phyloP scores from a whole-genome alignment of 2,113 vertebrate species.

The Platysteira castanea region DNA sequence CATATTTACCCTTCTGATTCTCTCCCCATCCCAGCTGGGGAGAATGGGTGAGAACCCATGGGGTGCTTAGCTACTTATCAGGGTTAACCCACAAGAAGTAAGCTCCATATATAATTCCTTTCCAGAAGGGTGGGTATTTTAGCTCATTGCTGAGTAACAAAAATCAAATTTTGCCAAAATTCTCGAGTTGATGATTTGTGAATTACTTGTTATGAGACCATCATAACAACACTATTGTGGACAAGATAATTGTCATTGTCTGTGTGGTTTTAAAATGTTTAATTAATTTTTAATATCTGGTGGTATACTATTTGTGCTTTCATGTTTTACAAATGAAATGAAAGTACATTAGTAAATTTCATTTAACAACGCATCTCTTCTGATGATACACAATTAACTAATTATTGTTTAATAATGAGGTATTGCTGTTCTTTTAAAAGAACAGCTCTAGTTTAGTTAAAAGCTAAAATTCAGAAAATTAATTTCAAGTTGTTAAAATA shows the following conservation, averaged over 20 bases:
- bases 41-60: fast-evolving
- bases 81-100: background rate
- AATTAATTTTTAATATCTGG: background rate
- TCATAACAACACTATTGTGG: background rate
- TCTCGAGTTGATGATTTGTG: background rate
- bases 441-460: background rate
- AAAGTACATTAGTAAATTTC: background rate
- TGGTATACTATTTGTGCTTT: background rate
- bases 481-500: background rate
- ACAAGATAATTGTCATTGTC: background rate
- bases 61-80: background rate
- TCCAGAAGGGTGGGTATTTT: background rate
- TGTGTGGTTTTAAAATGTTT: background rate
- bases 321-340: background rate
- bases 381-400: background rate
- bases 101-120: background rate
- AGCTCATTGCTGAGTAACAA: background rate
- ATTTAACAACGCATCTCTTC: background rate
- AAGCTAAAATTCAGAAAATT: background rate
- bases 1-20: background rate
- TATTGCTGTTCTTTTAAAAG: background rate
- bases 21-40: background rate
- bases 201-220: background rate
- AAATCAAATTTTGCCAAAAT: background rate
- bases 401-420: background rate